Percentiles rank a stretch among this genome's conserved stretches.
Evolutionary conservation across 2,113 vertebrate genomes (phyloP).

Genomic region (Lycaon pictus): DNA sequence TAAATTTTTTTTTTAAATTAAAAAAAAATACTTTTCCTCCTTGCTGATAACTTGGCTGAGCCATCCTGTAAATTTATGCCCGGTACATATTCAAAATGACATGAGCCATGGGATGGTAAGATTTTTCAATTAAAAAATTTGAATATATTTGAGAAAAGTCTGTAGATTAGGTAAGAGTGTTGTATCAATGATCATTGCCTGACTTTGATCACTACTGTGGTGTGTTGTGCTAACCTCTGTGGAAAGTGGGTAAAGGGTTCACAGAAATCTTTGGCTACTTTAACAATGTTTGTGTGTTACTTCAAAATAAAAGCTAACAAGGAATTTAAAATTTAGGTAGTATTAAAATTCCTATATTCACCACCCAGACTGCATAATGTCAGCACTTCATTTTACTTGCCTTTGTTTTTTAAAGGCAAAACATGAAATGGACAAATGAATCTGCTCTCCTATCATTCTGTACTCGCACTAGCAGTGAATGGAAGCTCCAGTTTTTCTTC

Average conservation of each 20-base stretch:
- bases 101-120: background rate
- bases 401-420: background rate
- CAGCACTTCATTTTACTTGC: background rate
- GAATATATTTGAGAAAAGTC: background rate
- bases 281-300: background rate
- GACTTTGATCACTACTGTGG: background rate
- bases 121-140: slow-evolving; percentile 19
- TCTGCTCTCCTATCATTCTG: background rate
- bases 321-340: slow-evolving; percentile 19
- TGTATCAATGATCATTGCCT: background rate
- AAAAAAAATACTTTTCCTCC: background rate
- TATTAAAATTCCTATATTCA: background rate
- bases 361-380: background rate
- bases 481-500: background rate
- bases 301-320: background rate
- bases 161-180: background rate
- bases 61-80: background rate
- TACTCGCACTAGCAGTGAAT: background rate
- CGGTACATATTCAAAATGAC: background rate
- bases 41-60: background rate
- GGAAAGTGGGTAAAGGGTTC: background rate
- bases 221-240: background rate
- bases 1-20: too few species aligned
- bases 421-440: background rate
- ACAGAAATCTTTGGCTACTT: background rate